Conservation (phyloP, 2,888 invertebrate species). For the Physocephala rufipes region DNA sequence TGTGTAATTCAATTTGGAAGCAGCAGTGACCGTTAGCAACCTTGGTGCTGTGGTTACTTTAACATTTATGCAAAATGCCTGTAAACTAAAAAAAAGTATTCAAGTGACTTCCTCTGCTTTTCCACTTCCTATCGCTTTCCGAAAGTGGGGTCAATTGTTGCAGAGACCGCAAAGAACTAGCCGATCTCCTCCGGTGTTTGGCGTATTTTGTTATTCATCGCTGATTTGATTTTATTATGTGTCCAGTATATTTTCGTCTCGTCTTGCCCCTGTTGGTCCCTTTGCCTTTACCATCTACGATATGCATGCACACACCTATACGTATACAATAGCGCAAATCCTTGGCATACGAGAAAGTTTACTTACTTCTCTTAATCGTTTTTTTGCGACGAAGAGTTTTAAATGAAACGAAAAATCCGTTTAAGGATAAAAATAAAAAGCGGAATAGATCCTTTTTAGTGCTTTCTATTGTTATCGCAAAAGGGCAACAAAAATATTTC, state of each 20-base stretch:
- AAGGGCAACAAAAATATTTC: constrained; percentile 27
- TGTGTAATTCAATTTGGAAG: constrained; percentile 44
- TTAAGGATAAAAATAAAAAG: constrained; percentile 30
- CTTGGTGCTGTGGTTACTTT: constrained; percentile 21
- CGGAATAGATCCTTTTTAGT: constrained; percentile 6
- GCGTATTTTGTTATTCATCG: constrained; percentile 33
- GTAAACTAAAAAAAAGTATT: constrained; percentile 31
- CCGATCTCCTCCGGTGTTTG: too few relatives aligned
- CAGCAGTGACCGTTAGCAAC: constrained; percentile 6
- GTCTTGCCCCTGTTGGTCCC: background rate
- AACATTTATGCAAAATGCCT: constrained; percentile 37
- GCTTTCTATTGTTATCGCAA: constrained; percentile 29
- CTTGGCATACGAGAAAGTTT: constrained; percentile 11
- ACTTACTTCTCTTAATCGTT: too few relatives aligned
- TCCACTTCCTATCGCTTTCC: constrained; percentile 8
- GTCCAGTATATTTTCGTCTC: constrained; percentile 33
- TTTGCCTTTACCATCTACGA: background rate
- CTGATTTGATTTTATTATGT: constrained; percentile 37
- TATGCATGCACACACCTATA: constrained; percentile 15
- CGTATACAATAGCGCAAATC: background rate
- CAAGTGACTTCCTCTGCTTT: constrained; percentile 18
- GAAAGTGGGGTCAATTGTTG: too few relatives aligned
- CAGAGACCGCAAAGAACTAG: too few relatives aligned
- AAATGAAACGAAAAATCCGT: constrained; percentile 36
- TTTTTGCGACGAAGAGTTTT: constrained; percentile 13